Evolutionary conservation across 2,797 vertebrate species (phyloP).

Genomic region (Oreochromis mossambicus): DNA sequence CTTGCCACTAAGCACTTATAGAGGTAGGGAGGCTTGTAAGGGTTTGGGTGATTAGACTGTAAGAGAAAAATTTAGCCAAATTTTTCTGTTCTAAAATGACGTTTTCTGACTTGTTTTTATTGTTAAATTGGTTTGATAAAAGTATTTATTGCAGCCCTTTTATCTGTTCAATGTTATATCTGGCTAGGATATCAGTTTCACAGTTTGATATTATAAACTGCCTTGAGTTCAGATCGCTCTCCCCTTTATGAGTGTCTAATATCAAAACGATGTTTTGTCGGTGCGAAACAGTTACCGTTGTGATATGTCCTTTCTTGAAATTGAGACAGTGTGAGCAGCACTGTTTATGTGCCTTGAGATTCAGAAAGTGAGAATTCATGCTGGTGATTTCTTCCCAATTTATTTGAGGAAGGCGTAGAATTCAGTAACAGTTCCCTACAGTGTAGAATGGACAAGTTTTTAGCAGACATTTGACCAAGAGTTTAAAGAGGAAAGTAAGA

Average conservation of each 20-base stretch:
- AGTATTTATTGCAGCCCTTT: constrained; percentile 51
- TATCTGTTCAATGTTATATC: constrained; percentile 66
- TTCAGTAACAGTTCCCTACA: constrained; percentile 25
- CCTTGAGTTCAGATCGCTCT: constrained; percentile 67
- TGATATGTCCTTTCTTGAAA: constrained; percentile 63
- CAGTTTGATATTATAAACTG: constrained; percentile 51
- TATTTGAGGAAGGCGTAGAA: constrained; percentile 34
- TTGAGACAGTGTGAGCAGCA: constrained; percentile 76
- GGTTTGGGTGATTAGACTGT: constrained; percentile 77
- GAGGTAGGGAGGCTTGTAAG: constrained; percentile 72
- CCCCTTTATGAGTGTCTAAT: constrained; percentile 72
- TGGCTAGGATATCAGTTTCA: constrained; percentile 43
- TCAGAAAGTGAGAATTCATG: constrained; percentile 55
- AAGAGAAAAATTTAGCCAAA: constrained; percentile 70
- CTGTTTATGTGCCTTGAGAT: constrained; percentile 81
- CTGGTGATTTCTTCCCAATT: constrained; percentile 16
- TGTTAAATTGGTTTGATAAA: constrained; percentile 41
- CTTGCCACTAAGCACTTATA: constrained; percentile 75
- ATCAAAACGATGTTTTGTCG: constrained; percentile 50
- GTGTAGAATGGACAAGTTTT: constrained; percentile 15
- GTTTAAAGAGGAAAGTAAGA: not conserved
- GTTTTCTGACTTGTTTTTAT: constrained; percentile 30
- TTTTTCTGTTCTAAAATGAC: constrained; percentile 44
- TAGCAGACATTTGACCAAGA: constrained; percentile 28
- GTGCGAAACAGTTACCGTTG: constrained; percentile 50